Evolutionary conservation across 2,888 invertebrate species (phyloP), one percentile per base, ranked within the genome.

Genomic region (Drosophila meridionalis): DNA sequence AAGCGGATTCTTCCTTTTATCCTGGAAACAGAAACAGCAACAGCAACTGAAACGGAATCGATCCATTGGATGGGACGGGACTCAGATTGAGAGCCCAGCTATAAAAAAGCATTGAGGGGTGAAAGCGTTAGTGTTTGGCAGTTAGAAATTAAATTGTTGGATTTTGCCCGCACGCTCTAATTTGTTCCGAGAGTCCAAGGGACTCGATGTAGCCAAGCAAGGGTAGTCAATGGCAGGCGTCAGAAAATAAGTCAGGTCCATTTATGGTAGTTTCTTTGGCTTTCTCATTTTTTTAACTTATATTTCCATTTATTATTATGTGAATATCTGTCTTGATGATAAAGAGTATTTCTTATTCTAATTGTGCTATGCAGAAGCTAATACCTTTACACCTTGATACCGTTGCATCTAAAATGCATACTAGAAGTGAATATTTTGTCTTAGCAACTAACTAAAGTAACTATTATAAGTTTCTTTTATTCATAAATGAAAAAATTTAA

Each of bases 101-200:
- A 50, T 43, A 52, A 53, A 59, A 48, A 76, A 56, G 52, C 60
- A 32, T 40, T 53, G 48, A 72, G 72, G 79, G 69, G 69, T 76
- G 73, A 72, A 69, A 69, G 47, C 73, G 48, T 63, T 52, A 40
- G 45, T 58, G 60, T 55, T 73, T 58, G 56, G 30, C 59, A 55
- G 63, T 50, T 73, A 20, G 47, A 52, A 52, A 36, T 52, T 52
- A 36, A 36, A 52, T 26, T 43, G 34, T 26, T 56, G 26, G 38
- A 52, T 52, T 50, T 52, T 45, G 42, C 40, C 40, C 62, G 57
- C 53, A 45, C n/a, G 56, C 50, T 50, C n/a, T 60, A 68, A 69
- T 61, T 68, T 57, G 53, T 60, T 67, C 36, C 12, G n/a, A 36
- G 36, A 43, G 67, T 59, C 30, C 34, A n/a, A 43, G 48, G 26